Evolutionary conservation across 2,797 vertebrate species (phyloP).

Genomic region (Tokudaia muenninki): DNA sequence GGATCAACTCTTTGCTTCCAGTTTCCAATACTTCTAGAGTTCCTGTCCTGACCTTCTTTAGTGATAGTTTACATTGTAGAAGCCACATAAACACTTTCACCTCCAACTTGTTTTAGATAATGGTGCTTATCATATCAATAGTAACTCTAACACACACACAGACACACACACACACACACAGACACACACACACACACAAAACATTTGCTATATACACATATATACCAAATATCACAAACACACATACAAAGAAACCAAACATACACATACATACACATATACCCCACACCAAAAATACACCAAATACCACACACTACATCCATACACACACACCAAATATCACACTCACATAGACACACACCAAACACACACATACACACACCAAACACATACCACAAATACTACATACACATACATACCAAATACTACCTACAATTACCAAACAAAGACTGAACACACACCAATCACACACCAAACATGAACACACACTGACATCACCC

Average conservation of each 20-base stretch:
- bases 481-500: background rate
- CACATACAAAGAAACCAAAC: background rate
- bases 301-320: background rate
- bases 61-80: background rate
- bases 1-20: background rate
- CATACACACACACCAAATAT: background rate
- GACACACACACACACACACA: background rate
- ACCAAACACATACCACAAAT: background rate
- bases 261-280: background rate
- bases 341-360: background rate
- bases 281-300: background rate
- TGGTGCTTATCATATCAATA: background rate
- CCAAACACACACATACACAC: background rate
- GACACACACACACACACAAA: background rate
- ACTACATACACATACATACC: background rate
- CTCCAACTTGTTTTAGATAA: too few relatives aligned
- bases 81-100: background rate
- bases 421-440: background rate
- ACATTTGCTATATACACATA: background rate
- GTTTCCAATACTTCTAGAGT: background rate
- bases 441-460: background rate
- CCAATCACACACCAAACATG: background rate
- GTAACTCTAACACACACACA: background rate
- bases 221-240: background rate
- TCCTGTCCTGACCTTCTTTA: background rate